A percentile compares a stretch with the other conserved stretches of the same genome.
Conservation (phyloP, 2,888 invertebrate genomes). For the Euproctis similis region DNA sequence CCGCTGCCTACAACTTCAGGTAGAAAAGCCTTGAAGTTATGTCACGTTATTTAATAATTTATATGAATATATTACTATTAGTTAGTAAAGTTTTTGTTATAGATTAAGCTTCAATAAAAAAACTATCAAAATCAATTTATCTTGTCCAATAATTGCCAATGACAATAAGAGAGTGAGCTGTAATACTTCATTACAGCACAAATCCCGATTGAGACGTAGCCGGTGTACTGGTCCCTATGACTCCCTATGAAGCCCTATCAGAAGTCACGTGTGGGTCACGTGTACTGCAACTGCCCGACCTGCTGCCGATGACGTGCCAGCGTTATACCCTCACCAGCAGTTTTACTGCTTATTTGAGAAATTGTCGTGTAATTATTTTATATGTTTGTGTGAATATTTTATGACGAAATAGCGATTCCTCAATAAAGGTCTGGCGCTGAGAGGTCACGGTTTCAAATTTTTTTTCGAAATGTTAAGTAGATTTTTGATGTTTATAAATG, state of each 20-base stretch:
- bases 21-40: no score
- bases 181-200: conserved; percentile 57
- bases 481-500: no score
- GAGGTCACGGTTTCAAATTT: no score
- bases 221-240: no score
- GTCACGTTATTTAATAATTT: no score
- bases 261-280: conserved; percentile 46
- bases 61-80: no score
- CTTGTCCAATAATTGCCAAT: conserved; percentile 10
- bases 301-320: conserved; percentile 12
- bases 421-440: no score
- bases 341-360: conserved; percentile 23
- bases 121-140: conserved; percentile 3
- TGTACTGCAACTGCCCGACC: conserved; percentile 46
- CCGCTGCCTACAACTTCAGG: no score
- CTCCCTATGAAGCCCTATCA: conserved; percentile 12
- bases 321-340: conserved; percentile 7
- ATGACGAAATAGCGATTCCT: background rate
- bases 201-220: conserved; percentile 55
- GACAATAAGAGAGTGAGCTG: conserved; percentile 48
- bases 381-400: conserved; percentile 10
- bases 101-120: no score
- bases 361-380: conserved; percentile 22
- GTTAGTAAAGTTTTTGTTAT: no score
- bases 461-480: no score